A percentile compares a stretch with the other conserved stretches of the same genome.
These are phyloP conservation scores for Camponotus vicinus DNA, from an alignment of 1,140 invertebrate species.

Conservation along the genomic window DNA sequence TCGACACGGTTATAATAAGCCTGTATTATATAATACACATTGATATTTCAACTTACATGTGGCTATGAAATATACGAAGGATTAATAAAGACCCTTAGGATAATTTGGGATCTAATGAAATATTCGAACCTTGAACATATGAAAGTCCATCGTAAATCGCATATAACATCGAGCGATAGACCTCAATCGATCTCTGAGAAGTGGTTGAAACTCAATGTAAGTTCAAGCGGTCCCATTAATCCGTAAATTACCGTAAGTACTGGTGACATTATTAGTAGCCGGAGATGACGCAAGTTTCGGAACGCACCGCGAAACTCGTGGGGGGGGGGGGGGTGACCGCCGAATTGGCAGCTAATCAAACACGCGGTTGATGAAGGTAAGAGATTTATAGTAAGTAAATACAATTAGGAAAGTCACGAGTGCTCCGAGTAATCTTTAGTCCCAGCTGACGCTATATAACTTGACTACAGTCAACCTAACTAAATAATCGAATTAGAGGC, in stretches of 20 bases:
- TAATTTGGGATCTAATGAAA: neutral
- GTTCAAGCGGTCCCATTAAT: slow-evolving; percentile 56
- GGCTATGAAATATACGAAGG: neutral
- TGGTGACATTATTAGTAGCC: neutral
- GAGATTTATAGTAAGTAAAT: slow-evolving; percentile 80
- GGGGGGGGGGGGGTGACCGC: neutral
- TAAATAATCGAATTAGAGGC: slow-evolving; percentile 78
- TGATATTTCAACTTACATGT: neutral
- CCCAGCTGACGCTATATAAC: slow-evolving; percentile 68
- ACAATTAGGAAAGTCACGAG: slow-evolving; percentile 79
- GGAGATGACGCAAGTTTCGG: slow-evolving; percentile 32
- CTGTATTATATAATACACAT: neutral
- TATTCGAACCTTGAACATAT: neutral
- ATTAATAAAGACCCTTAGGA: neutral
- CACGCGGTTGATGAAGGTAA: slow-evolving; percentile 59
- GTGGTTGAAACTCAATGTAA: neutral
- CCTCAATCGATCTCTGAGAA: neutral
- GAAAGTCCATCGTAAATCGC: neutral
- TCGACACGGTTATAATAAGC: neutral
- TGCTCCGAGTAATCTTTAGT: slow-evolving; percentile 73
- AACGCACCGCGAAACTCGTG: neutral
- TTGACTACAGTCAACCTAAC: slow-evolving; percentile 75
- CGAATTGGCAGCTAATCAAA: slow-evolving; percentile 74
- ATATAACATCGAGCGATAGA: no score
- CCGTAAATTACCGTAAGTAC: slow-evolving; percentile 8